Base-by-base conservation (phyloP, 2,888 invertebrate species). In the Xylophagus ater region DNA sequence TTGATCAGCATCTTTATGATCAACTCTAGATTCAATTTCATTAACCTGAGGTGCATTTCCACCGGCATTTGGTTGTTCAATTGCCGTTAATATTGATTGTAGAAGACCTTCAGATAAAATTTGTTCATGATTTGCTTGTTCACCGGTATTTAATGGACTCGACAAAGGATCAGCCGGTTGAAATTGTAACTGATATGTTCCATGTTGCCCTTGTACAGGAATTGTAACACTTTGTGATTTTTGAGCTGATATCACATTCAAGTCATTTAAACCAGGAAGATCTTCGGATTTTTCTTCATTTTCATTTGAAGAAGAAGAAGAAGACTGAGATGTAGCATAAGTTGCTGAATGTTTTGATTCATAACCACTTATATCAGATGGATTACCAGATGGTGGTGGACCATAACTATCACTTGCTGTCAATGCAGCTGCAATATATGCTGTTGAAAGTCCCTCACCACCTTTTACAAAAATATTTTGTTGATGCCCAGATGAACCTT, bases 11-110 rank as follows among this genome's bases (percentile, higher is more conserved):
- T 45, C 45, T 15, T 45, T 42, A 34, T 45, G 42, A 25, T 45
- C 39, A n/a, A 33, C 32, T 18, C 39, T 7, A 13, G 42, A 31
- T 12, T 39, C 29, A 3, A 21, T 17, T 3, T 9, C 5, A 13
- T 30, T 12, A 2, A 13, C 30, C 18, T 42, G 44, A 12, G 9
- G 38, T 41, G 40, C 34, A 41, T 39, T n/a, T n/a, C n/a, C n/a
- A n/a, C n/a, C 17, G 24, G 33, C 57, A 49, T 31, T 63, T 1
- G 82, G 81, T 46, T 84, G 78, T 54, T 87, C 87, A 33, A 87
- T 85, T 0, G 86, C 87, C 44, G 81, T 76, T 3, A 88, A 59
- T 40, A 88, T 85, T 36, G 85, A 82, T 55, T 86, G 84, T 2
- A 87, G 59, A 0, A 88, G 66, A 2, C 81, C 85, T 54, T 85